Conservation (phyloP, 2,888 invertebrate genomes). For the Vesta saturnalis region DNA sequence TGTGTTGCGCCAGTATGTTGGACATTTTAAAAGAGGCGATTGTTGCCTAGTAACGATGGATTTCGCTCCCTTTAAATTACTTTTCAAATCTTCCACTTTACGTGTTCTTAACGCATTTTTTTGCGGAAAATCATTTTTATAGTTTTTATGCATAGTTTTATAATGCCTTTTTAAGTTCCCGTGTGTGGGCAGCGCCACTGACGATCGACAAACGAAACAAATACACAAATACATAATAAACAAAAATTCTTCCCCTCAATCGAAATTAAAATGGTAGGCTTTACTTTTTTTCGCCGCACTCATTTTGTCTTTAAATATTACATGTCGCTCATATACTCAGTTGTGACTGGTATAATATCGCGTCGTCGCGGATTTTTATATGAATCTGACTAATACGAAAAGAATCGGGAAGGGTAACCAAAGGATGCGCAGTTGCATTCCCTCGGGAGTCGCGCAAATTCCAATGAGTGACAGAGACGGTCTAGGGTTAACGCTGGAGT, state of each 20-base stretch:
- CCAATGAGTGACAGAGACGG: too few species aligned
- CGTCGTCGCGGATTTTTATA: too few species aligned
- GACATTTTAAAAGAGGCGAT: conserved; percentile 26
- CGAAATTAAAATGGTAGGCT: neutral
- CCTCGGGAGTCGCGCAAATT: neutral
- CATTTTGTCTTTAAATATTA: neutral
- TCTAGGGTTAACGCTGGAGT: neutral
- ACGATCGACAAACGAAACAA: neutral
- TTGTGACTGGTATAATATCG: neutral
- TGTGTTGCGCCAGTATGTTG: conserved; percentile 33
- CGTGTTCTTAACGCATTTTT: conserved; percentile 15
- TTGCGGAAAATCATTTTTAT: conserved; percentile 13
- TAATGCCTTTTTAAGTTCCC: conserved; percentile 13
- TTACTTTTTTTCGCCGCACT: neutral
- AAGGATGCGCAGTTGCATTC: neutral
- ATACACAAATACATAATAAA: neutral
- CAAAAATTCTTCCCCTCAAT: too few species aligned
- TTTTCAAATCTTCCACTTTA: conserved; percentile 18
- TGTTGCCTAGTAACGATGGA: conserved; percentile 24
- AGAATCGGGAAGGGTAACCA: neutral
- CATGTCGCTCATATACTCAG: neutral
- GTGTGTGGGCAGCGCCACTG: neutral
- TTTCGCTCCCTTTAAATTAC: conserved; percentile 8
- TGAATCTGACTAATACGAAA: too few species aligned
- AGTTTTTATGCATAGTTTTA: conserved; percentile 7